phyloP scores from a whole-genome alignment of 2,797 vertebrate genomes.

The Rhincodon typus region DNA sequence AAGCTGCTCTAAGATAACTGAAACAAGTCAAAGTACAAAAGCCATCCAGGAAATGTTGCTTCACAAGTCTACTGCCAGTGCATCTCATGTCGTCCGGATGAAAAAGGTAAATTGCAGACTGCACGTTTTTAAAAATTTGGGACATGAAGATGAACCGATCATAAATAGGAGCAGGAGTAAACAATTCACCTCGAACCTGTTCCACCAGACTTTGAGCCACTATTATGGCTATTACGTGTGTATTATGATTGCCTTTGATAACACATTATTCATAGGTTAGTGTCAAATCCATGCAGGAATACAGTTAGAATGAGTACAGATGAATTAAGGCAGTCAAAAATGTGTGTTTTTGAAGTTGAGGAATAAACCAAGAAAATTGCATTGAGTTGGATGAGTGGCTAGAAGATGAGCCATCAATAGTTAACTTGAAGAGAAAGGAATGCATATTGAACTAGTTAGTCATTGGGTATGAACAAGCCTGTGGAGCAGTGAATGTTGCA shows the following conservation, averaged over 20 bases:
- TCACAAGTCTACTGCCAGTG: slow-evolving; percentile 33
- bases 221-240: not conserved
- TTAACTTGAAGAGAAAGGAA: too few relatives aligned
- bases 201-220: not conserved
- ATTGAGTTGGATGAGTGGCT: not conserved
- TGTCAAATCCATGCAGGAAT: not conserved
- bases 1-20: not conserved
- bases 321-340: not conserved
- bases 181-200: too few relatives aligned
- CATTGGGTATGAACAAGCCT: too few relatives aligned
- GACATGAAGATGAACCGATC: not conserved
- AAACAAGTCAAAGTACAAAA: slow-evolving; percentile 38
- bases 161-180: too few relatives aligned
- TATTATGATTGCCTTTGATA: not conserved
- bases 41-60: not conserved
- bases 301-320: not conserved
- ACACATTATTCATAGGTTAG: not conserved
- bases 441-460: too few relatives aligned
- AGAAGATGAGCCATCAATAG: too few relatives aligned
- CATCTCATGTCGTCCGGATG: slow-evolving; percentile 35
- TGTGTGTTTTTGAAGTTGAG: not conserved
- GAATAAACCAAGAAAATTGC: not conserved
- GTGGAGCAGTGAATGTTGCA: not conserved
- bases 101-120: slow-evolving; percentile 39
- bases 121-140: not conserved